Base-by-base conservation (phyloP, 2,797 vertebrate genomes). In the Poeciliopsis presidionis region DNA sequence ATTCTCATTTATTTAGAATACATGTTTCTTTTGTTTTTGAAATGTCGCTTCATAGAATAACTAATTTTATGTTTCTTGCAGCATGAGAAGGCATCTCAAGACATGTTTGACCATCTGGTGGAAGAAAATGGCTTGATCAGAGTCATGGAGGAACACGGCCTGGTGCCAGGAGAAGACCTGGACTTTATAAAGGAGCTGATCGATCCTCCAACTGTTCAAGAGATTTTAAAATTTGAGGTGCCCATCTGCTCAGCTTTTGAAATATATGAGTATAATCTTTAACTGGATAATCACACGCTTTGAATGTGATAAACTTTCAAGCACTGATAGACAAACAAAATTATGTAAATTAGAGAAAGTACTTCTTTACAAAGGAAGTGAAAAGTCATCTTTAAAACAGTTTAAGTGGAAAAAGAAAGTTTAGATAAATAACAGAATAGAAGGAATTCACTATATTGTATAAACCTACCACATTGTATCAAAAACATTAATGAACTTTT, bases 141-240 rank as follows among this genome's bases (percentile, higher is more conserved):
- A 2, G 89, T 94, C 77, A 96, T 99, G 97, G 0, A 87, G 81
- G 0, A 39, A 0, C 93, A 97, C 12, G 97, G 96, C 43, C 95
- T 99, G 70, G 36, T 87, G 41, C 94, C 97, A 65, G 93, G 97
- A 0, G 92, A 97, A 59, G 98, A 99, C 82, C 91, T 97, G 79
- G 36, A 77, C n/a, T 99, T 99, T 88, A 98, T 99, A 81, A 98
- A 97, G 90, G 98, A 99, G 73, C 98, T 96, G 81, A 99, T 99
- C 75, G 22, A 67, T 9, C 22, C 53, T 20, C 51, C 51, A 16
- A 30, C 1, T 30, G 46, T 5, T 47, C 4, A 47, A n/a, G 0
- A n/a, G 9, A 25, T n/a, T n/a, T n/a, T n/a, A n/a, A n/a, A n/a
- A n/a, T n/a, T 25, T 55, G 5, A 84, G 67, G 55, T 81, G 57